phyloP scores from a whole-genome alignment of 2,797 vertebrate genomes.

The Lates japonicus region DNA sequence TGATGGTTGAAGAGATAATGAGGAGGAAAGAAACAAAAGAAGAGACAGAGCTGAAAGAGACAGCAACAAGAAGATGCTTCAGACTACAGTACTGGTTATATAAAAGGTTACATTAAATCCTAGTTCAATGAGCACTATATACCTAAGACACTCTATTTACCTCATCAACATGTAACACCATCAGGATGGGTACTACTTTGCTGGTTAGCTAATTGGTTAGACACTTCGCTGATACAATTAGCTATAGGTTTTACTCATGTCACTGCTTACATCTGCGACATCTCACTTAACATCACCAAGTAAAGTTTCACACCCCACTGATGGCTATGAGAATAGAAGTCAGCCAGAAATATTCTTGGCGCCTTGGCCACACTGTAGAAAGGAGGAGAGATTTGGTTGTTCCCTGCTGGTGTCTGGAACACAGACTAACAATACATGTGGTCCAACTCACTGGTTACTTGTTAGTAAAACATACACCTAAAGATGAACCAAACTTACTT shows the following conservation, averaged over 20 bases:
- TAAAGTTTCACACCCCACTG: neutral
- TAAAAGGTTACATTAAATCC: neutral
- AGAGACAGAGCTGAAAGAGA: neutral
- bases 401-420: neutral
- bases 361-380: neutral
- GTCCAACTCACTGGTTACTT: neutral
- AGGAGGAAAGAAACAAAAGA: neutral
- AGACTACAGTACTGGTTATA: neutral
- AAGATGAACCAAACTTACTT: neutral
- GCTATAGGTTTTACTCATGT: conserved; percentile 5
- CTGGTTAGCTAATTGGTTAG: conserved; percentile 2
- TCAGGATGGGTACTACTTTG: neutral
- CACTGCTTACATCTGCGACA: neutral
- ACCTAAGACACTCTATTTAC: neutral
- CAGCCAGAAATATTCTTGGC: neutral
- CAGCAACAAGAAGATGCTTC: neutral
- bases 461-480: neutral
- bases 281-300: neutral
- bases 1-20: conserved; percentile 23
- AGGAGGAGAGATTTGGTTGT: neutral
- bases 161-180: neutral
- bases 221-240: neutral
- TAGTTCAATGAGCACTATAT: neutral
- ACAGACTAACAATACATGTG: neutral
- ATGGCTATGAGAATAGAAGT: neutral